Evolutionary conservation across 2,888 invertebrate species (phyloP).

Genomic region (Dynastes tityus): DNA sequence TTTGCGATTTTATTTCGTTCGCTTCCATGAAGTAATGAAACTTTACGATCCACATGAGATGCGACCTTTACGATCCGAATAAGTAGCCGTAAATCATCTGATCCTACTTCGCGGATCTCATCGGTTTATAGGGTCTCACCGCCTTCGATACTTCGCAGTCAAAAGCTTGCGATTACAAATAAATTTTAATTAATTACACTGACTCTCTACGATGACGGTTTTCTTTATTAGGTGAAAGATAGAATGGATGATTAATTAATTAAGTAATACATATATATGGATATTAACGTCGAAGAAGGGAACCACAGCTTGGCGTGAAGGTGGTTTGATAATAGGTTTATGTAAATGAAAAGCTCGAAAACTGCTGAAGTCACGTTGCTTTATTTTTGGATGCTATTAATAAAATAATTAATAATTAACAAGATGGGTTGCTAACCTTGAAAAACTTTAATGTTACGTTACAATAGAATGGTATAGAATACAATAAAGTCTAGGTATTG

Average conservation of each 20-base stretch:
- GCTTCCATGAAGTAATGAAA: constrained; percentile 45
- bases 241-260: no score
- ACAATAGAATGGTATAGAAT: no score
- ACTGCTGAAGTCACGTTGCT: constrained; percentile 19
- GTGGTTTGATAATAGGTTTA: background rate
- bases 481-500: no score
- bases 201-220: no score
- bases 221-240: background rate
- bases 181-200: no score
- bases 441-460: constrained; percentile 1
- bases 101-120: constrained; percentile 9
- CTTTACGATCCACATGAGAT: constrained; percentile 38
- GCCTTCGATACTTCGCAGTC: no score
- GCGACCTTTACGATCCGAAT: constrained; percentile 30
- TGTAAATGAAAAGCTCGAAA: constrained; percentile 29
- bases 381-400: constrained; percentile 18
- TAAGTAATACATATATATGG: background rate
- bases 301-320: no score
- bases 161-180: no score
- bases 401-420: background rate
- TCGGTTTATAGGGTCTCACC: background rate
- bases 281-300: background rate
- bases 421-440: background rate
- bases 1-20: constrained; percentile 23
- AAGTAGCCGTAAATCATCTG: constrained; percentile 41